Evolutionary conservation across 1,140 invertebrate genomes (phyloP), one percentile per base, ranked within the genome.

Genomic region (Hycleus cichorii): DNA sequence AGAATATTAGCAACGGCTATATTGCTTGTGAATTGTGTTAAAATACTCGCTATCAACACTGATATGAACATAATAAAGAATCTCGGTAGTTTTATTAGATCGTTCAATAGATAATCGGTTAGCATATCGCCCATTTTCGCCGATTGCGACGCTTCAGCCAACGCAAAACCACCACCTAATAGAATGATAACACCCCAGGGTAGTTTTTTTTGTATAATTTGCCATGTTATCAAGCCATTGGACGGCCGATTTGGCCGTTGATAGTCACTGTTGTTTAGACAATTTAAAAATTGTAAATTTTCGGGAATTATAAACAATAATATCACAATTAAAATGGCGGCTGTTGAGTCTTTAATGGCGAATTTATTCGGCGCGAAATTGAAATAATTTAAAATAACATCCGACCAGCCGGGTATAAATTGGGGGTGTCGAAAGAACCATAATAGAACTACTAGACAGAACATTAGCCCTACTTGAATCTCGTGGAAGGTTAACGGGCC

Each of bases 341-440:
- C 85, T 12, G 89, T 91, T 0, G 90, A 89, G 68, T 94, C 91
- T 64, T 88, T 86, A 32, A 32, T 32, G 7, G 4, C 4, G 32
- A 32, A 32, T 18, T 18, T 18, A 32, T 32, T 32, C 40, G 11
- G 4, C 10, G 9, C 6, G 5, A 42, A 32, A 8, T 10, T 10
- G 40, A 10, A 42, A 42, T n/a, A 7, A 5, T 3, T 57, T 54
- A 70, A 82, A 43, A 88, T 76, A 39, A 83, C 74, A 58, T 79
- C 74, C 3, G 86, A 81, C 88, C 91, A 95, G n/a, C 91, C 91
- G 1, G 75, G 73, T 62, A 91, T 83, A 68, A 93, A 90, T 56
- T 88, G 87, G 0, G 93, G 93, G 47, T 87, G 84, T 44, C 92
- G 81, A 71, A 94, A 91, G 71, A 96, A 88, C 88, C 93, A 97